Evolutionary conservation across 2,797 vertebrate species (phyloP), one percentile per base, ranked within the genome.

Genomic region (Pipistrellus kuhlii): DNA sequence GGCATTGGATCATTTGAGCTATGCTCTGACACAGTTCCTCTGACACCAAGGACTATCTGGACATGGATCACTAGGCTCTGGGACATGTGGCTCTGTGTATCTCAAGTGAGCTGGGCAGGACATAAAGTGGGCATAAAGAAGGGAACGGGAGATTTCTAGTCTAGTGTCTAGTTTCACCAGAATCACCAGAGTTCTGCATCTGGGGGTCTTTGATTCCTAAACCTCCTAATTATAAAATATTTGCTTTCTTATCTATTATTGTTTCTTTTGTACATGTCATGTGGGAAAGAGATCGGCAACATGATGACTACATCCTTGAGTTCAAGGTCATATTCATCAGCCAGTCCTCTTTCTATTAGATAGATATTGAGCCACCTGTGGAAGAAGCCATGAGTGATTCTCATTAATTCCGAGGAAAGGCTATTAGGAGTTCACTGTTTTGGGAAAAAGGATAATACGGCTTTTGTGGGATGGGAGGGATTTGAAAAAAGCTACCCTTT

Each of bases 361-460:
- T 7, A 93, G 35, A 55, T 17, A 44, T 18, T 0, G 68, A 38
- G 30, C 83, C 46, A 85, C 4, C 38, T 30, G 27, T n/a, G 30
- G 32, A 81, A 88, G 32, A 9, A 82, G 23, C 27, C 78, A 51
- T 15, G 46, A 64, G 32, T 55, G 38, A 85, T 75, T 62, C 32
- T 32, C 55, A 48, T 18, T 30, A 73, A 87, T 87, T 92, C 32
- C 8, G 20, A 94, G 62, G 66, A 86, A 94, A 90, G 9, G 14
- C 9, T 84, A 53, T 30, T 64, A 53, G 41, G 48, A 95, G 88
- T 30, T 25, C 51, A 35, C 46, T 82, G 59, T 59, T 71, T 32
- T 87, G 35, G 21, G 51, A 41, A 27, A 84, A 90, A 88, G 62
- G 35, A 91, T 41, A 44, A 11, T 68, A 51, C 2, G 20, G n/a